Evolutionary conservation across 1,140 invertebrate genomes (phyloP).

Genomic region (Periplaneta americana): DNA sequence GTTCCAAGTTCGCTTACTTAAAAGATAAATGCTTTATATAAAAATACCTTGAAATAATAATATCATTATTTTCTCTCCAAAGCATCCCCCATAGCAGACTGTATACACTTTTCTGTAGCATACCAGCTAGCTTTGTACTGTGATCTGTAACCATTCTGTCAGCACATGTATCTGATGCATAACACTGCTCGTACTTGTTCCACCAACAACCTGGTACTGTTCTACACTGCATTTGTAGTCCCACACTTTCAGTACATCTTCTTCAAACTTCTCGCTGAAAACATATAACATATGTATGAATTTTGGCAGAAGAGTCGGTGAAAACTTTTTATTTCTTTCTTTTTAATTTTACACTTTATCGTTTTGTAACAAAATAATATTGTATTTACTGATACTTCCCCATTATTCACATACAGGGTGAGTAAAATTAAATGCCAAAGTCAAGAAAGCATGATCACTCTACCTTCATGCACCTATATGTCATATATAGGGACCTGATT

Average conservation of each 20-base stretch:
- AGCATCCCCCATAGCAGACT: too few species aligned
- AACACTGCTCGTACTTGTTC: constrained; percentile 39
- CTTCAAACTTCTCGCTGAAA: constrained; percentile 34
- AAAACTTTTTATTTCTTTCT: not conserved
- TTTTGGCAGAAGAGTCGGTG: not conserved
- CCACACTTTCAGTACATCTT: constrained; percentile 45
- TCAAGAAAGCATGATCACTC: too few species aligned
- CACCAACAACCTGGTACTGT: constrained; percentile 47
- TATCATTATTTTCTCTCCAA: too few species aligned
- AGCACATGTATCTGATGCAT: constrained; percentile 19
- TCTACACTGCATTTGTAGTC: constrained; percentile 52
- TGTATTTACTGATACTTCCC: too few species aligned
- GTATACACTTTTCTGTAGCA: too few species aligned
- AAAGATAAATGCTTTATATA: too few species aligned
- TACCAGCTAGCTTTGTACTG: not conserved
- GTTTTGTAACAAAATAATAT: not conserved
- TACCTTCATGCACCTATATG: too few species aligned
- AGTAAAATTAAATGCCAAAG: too few species aligned
- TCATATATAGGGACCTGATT: too few species aligned
- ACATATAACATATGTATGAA: not conserved
- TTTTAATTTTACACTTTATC: not conserved
- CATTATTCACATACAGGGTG: too few species aligned
- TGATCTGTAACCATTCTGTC: not conserved
- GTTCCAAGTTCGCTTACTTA: too few species aligned
- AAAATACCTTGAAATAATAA: too few species aligned